A percentile compares a stretch with the other conserved stretches of the same genome.
Evolutionary conservation across 2,797 vertebrate species (phyloP).

Genomic region (Distichodus sexfasciatus): DNA sequence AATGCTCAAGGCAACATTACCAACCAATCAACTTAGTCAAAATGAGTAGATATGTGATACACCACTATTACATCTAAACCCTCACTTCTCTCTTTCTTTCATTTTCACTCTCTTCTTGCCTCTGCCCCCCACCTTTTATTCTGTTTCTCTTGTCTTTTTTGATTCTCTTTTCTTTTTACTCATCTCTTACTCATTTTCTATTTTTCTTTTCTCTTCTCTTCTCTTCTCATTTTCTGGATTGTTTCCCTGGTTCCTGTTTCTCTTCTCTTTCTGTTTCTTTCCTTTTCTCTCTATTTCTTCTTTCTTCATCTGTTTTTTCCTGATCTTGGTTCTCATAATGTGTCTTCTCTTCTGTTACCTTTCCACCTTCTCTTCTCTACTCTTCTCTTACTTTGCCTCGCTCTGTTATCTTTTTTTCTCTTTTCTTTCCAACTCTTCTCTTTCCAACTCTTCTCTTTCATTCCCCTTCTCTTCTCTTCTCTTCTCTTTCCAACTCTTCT

Average conservation of each 20-base stretch:
- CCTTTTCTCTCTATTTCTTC: background rate
- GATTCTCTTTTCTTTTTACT: conserved; percentile 3
- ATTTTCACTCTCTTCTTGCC: conserved; percentile 5
- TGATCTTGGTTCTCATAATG: too few relatives aligned
- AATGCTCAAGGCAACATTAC: too few relatives aligned
- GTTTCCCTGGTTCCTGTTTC: background rate
- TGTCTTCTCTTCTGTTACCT: conserved; percentile 20
- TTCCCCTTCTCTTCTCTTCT: conserved; percentile 6
- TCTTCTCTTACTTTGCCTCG: background rate
- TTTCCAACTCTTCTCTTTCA: conserved; percentile 8
- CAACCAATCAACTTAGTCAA: too few relatives aligned
- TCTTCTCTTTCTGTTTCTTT: background rate
- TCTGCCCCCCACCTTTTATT: background rate
- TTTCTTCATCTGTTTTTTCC: conserved; percentile 12
- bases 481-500: background rate
- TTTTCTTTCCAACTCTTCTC: background rate
- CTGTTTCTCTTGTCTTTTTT: conserved; percentile 14
- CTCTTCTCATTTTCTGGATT: conserved; percentile 14
- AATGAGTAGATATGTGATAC: too few relatives aligned
- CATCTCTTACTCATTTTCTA: conserved; percentile 44
- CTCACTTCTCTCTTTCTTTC: background rate
- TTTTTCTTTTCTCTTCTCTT: background rate
- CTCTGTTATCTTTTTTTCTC: conserved; percentile 11
- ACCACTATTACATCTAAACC: background rate
- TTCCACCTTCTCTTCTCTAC: conserved; percentile 21